These are phyloP conservation scores for Pseudorasbora parva DNA, from an alignment of 2,113 vertebrate species.

Conservation along the genomic window DNA sequence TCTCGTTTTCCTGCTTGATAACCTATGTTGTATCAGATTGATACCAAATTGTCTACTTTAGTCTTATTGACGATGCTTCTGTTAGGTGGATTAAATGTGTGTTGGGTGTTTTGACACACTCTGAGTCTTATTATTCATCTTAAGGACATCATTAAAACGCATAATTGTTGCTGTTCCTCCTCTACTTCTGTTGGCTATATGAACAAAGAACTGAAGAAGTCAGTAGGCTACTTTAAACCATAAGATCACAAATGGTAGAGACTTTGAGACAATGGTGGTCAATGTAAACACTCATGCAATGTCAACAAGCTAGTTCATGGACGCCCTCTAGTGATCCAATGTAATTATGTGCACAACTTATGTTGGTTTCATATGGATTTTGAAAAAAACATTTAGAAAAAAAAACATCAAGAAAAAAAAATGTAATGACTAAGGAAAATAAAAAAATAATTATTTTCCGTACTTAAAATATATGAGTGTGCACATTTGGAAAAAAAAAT, in stretches of 20 bases:
- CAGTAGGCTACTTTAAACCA: neutral
- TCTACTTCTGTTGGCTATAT: neutral
- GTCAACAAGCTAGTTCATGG: constrained; percentile 50
- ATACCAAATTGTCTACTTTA: neutral
- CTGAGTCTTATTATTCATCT: neutral
- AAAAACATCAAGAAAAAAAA: neutral
- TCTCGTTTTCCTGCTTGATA: neutral
- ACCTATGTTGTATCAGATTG: constrained; percentile 11
- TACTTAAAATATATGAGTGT: neutral
- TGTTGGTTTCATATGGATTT: neutral
- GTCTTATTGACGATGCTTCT: neutral
- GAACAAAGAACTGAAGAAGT: neutral
- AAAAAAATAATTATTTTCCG: neutral
- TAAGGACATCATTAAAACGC: neutral
- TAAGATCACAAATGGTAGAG: neutral
- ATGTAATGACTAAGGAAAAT: too few species aligned
- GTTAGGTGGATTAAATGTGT: neutral
- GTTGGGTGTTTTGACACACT: neutral
- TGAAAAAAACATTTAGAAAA: neutral
- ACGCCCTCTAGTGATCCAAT: constrained; percentile 70
- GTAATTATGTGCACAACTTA: neutral
- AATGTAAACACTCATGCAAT: neutral
- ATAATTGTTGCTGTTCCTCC: neutral
- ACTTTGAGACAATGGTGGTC: neutral
- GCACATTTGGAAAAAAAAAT: too few species aligned